phyloP scores from a whole-genome alignment of 2,797 vertebrate species.

The Malurus leucopterus region DNA sequence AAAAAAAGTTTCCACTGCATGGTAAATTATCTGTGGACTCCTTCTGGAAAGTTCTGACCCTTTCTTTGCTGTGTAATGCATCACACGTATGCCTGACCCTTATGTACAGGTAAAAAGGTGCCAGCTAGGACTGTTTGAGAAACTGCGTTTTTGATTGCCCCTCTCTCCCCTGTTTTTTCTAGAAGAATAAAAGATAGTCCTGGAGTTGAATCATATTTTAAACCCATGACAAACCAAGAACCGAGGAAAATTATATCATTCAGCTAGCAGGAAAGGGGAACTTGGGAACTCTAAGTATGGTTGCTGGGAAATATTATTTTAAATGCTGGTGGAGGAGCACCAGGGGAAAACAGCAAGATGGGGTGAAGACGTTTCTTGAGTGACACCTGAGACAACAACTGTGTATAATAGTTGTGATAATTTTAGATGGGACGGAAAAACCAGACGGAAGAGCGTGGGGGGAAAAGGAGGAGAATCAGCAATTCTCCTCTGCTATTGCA shows the following conservation, averaged over 20 bases:
- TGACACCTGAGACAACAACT: background rate
- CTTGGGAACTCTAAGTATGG: background rate
- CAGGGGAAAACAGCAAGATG: background rate
- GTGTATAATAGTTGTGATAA: background rate
- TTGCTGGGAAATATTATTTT: background rate
- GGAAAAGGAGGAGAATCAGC: background rate
- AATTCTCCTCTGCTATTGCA: background rate
- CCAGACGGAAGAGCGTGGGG: accelerated
- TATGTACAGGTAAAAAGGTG: background rate
- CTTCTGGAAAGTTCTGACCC: background rate
- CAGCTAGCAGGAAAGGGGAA: background rate
- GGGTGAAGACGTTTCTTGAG: background rate
- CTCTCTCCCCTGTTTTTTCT: accelerated
- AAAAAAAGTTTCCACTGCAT: background rate
- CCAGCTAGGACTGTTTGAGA: background rate
- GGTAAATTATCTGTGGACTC: background rate
- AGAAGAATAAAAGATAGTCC: background rate
- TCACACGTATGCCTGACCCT: background rate
- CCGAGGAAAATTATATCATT: background rate
- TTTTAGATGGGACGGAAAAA: background rate
- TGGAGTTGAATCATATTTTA: background rate
- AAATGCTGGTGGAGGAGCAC: background rate
- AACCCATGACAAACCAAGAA: background rate
- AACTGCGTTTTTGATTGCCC: background rate
- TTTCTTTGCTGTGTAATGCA: background rate